phyloP scores from a whole-genome alignment of 2,113 vertebrate genomes.

The Otis tarda region DNA sequence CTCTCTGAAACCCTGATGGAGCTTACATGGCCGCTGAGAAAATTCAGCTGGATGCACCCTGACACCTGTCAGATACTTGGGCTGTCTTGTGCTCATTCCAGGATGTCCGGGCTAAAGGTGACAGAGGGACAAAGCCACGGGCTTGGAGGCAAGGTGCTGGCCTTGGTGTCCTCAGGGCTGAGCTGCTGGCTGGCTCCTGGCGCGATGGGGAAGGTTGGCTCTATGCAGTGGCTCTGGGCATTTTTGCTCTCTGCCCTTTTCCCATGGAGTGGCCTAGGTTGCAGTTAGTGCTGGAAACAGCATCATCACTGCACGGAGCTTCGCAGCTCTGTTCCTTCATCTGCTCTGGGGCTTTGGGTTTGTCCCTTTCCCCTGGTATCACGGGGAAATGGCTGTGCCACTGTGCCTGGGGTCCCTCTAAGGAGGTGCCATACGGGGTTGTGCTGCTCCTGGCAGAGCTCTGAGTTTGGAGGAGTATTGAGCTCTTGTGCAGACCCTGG shows the following conservation, averaged over 20 bases:
- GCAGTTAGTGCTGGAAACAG: background rate
- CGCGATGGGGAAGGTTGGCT: background rate
- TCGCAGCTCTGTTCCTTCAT: background rate
- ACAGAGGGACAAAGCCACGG: background rate
- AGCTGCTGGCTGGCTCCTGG: background rate
- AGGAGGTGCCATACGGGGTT: fast-evolving
- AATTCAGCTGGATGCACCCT: background rate
- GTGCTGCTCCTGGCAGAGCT: background rate
- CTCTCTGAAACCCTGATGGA: background rate
- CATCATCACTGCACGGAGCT: background rate
- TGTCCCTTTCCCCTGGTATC: background rate
- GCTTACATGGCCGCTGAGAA: background rate
- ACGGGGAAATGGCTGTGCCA: fast-evolving
- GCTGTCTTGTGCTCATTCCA: background rate
- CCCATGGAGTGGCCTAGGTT: background rate
- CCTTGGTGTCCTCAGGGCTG: background rate
- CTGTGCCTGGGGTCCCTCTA: background rate
- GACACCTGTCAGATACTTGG: background rate
- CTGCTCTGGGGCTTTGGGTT: background rate
- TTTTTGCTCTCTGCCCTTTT: background rate
- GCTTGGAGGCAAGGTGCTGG: background rate
- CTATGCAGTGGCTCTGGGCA: fast-evolving
- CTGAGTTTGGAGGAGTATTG: background rate
- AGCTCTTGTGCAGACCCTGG: background rate
- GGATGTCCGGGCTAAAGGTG: background rate